These are phyloP conservation scores for Chinchilla lanigera DNA, from an alignment of 2,113 vertebrate species.

Conservation along the genomic window DNA sequence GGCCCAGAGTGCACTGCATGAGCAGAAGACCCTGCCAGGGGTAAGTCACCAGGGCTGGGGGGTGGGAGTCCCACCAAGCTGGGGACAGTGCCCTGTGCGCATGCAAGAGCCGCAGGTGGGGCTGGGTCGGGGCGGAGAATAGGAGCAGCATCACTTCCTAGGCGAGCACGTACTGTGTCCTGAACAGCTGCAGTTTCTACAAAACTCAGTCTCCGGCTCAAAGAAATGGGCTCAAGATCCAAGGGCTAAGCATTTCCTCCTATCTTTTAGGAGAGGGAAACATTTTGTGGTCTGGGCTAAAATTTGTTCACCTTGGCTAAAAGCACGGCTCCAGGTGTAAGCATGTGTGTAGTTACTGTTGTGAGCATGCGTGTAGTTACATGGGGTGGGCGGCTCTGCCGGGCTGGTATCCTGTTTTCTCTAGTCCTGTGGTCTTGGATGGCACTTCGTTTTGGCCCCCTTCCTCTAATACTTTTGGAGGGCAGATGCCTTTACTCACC, in stretches of 20 bases:
- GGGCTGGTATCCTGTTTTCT: not conserved
- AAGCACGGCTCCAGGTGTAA: conserved; percentile 8
- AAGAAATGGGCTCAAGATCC: not conserved
- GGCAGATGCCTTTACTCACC: not conserved
- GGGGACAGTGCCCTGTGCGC: not conserved
- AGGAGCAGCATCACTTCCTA: not conserved
- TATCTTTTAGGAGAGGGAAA: conserved; percentile 7
- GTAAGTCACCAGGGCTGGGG: conserved; percentile 86
- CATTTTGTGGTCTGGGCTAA: not conserved
- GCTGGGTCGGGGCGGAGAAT: not conserved
- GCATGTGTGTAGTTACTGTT: not conserved
- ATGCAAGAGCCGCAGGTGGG: conserved; percentile 26
- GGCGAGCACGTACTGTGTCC: not conserved
- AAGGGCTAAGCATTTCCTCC: not conserved
- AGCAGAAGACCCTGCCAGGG: conserved; percentile 96
- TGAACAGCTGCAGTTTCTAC: not conserved
- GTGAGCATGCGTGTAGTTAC: not conserved
- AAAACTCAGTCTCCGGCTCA: conserved; percentile 19
- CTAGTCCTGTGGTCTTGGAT: not conserved
- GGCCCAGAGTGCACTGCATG: conserved; percentile 94
- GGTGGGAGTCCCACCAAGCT: not conserved
- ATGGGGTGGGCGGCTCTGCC: not conserved
- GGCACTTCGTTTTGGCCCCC: not conserved
- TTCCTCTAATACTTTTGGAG: not conserved
- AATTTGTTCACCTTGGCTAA: conserved; percentile 19